These are phyloP conservation scores for Nyctibius grandis DNA, from an alignment of 2,797 vertebrate species.

Conservation along the genomic window DNA sequence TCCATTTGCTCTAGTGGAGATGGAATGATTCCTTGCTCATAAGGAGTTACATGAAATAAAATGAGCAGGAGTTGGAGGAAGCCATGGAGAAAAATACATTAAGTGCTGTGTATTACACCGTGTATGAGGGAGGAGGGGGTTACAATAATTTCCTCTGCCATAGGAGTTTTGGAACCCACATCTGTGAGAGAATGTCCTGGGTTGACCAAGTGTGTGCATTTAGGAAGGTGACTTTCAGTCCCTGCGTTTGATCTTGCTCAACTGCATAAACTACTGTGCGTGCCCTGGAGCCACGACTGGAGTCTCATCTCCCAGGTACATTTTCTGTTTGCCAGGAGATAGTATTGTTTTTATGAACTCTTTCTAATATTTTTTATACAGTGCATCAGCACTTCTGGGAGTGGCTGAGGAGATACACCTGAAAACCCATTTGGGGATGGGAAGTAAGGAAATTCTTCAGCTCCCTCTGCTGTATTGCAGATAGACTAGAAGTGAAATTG, in stretches of 20 bases:
- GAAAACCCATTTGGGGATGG: not conserved
- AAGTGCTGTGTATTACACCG: not conserved
- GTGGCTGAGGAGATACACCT: not conserved
- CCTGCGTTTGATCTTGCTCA: not conserved
- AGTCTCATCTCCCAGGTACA: not conserved
- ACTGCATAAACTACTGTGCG: not conserved
- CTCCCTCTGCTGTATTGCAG: not conserved
- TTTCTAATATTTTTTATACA: not conserved
- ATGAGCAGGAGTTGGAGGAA: not conserved
- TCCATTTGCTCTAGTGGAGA: not conserved
- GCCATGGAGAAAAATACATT: not conserved
- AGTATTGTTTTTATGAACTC: too few relatives aligned
- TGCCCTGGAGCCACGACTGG: not conserved
- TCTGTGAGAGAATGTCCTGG: not conserved
- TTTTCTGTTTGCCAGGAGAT: not conserved
- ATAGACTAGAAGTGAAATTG: not conserved
- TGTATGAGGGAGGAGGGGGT: not conserved
- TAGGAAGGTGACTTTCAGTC: not conserved
- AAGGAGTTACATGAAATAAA: not conserved
- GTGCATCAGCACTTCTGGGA: not conserved
- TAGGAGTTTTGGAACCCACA: not conserved
- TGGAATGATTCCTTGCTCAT: not conserved
- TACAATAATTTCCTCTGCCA: not conserved
- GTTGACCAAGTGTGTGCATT: not conserved
- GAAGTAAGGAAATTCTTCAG: not conserved